Percentiles rank a stretch among this genome's conserved stretches.
These are phyloP conservation scores for Stenotaenia linearis DNA, from an alignment of 2,888 invertebrate genomes.

Conservation along the genomic window DNA sequence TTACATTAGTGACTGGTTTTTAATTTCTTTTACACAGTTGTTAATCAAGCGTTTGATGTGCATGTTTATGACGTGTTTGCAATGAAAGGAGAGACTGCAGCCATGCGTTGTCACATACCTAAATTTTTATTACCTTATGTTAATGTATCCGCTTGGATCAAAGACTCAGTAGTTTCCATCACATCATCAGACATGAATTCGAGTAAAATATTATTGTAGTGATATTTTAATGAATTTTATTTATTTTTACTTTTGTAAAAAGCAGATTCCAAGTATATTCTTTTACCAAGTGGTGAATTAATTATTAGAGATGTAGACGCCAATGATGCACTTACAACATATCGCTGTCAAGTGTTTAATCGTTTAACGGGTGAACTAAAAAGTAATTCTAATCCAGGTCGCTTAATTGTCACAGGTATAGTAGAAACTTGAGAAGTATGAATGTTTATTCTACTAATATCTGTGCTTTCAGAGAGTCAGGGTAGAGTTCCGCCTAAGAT, in stretches of 20 bases:
- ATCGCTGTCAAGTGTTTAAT: constrained; percentile 15
- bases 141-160: constrained; percentile 13
- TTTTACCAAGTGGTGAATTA: constrained; percentile 10
- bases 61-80: constrained; percentile 49
- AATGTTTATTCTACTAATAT: too few relatives aligned
- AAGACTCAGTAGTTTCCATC: constrained; percentile 59
- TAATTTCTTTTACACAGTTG: constrained; percentile 40
- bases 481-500: constrained; percentile 28
- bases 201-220: constrained; percentile 38
- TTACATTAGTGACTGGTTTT: too few relatives aligned
- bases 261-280: constrained; percentile 37
- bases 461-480: neutral
- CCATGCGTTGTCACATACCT: constrained; percentile 71
- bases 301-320: neutral
- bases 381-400: neutral
- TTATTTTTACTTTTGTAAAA: constrained; percentile 33
- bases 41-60: constrained; percentile 46
- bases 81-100: constrained; percentile 49
- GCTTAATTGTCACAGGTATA: constrained; percentile 11
- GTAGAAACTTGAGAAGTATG: too few relatives aligned
- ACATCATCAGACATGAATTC: constrained; percentile 81
- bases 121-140: constrained; percentile 70
- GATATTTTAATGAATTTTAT: too few relatives aligned
- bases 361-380: neutral
- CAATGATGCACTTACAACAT: constrained; percentile 8